Base-by-base conservation (phyloP, 2,113 vertebrate species). In the Thalassarche chlororhynchos region DNA sequence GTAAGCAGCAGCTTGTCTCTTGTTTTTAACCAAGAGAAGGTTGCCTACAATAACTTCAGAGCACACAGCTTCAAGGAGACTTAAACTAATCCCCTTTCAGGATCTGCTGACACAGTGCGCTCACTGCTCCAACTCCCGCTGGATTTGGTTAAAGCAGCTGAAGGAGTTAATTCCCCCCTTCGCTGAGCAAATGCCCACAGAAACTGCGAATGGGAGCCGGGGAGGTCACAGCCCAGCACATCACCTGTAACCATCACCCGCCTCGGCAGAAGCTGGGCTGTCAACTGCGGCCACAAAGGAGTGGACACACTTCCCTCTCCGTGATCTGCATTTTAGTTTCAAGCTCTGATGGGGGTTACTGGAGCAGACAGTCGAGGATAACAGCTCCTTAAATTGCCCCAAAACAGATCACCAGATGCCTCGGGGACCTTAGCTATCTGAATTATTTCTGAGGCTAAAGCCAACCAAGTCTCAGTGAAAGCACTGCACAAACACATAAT, bases 21-120 rank as follows among this genome's bases (percentile, higher is more conserved):
- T 77, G 58, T 57, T 93, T 92, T 94, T 82, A 87, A 91, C 49
- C 58, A 54, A 12, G 24, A 92, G 60, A 86, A 74, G 34, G 40
- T 54, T 91, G 62, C 70, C 69, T 69, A 23, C 65, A 95, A 79
- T 21, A 90, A 72, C 70, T 87, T 80, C 66, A 83, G 84, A 93
- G 91, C 42, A 68, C 62, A 62, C 7, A 76, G 89, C 51, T 93
- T 85, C 78, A 70, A 87, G 65, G 3, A 88, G 87, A 90, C 70
- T 89, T 85, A 84, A 90, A 76, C 12, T 83, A 96, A 95, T 90
- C 84, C 87, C 87, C 81, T 61, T 93, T 79, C 78, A 87, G 84
- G 95, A 94, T 69, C 84, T 52, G 74, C 44, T 6, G 0, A 69
- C 69, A 40, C 26, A 36, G 66, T 1, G 1, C 0, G 3, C 91